A percentile compares a stretch with the other conserved stretches of the same genome.
Conservation (phyloP, 2,888 invertebrate species). For the Stictocephala bisonia region DNA sequence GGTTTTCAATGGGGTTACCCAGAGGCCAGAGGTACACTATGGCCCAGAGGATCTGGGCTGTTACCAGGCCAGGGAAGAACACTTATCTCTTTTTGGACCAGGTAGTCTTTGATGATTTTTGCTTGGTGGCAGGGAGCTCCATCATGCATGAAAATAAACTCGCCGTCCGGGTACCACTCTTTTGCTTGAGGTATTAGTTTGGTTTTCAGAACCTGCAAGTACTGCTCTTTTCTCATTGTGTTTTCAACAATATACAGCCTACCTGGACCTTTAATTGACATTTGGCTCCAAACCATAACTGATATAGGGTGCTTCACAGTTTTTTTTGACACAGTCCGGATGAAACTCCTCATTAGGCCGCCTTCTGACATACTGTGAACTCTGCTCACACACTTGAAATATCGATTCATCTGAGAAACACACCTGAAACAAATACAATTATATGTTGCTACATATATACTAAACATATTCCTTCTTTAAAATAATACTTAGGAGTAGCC, state of each 20-base stretch:
- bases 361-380: slow-evolving; percentile 37
- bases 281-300: slow-evolving; percentile 45
- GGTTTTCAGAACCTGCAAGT: slow-evolving; percentile 25
- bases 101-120: slow-evolving; percentile 13
- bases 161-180: slow-evolving; percentile 2
- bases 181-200: slow-evolving; percentile 14
- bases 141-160: slow-evolving; percentile 40
- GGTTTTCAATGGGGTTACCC: slow-evolving; percentile 57
- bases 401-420: slow-evolving; percentile 42
- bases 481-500: too few relatives aligned
- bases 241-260: slow-evolving; percentile 21
- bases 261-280: slow-evolving; percentile 27
- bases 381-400: slow-evolving; percentile 34
- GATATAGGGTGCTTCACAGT: slow-evolving; percentile 44
- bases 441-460: background rate
- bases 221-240: slow-evolving; percentile 37
- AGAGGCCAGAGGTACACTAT: too few relatives aligned
- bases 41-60: slow-evolving; percentile 50
- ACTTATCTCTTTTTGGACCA: slow-evolving; percentile 32
- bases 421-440: slow-evolving; percentile 32
- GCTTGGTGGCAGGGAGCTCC: slow-evolving; percentile 39
- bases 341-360: slow-evolving; percentile 38
- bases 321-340: slow-evolving; percentile 38
- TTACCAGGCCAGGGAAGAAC: slow-evolving; percentile 54
- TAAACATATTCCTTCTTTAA: too few relatives aligned